Evolutionary conservation across 2,888 invertebrate species (phyloP).

Genomic region (Melieria picta): DNA sequence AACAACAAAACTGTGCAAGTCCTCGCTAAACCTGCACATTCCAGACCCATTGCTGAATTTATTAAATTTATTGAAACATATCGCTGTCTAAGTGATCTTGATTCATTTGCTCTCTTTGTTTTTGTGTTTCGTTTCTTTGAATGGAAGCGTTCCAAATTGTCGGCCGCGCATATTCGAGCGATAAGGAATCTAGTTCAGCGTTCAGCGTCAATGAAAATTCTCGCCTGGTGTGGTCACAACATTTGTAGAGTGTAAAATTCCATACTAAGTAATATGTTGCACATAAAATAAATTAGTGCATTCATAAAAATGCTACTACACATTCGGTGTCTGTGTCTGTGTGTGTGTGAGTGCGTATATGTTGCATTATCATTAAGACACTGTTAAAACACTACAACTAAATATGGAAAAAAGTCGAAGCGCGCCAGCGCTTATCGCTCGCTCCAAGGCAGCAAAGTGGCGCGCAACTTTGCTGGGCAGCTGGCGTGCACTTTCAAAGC

Average conservation of each 20-base stretch:
- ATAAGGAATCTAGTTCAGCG: slow-evolving; percentile 30
- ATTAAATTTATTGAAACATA: too few species aligned
- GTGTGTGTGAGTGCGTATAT: too few species aligned
- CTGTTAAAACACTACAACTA: neutral
- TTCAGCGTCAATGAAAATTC: slow-evolving; percentile 21
- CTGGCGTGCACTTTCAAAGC: neutral
- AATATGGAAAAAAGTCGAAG: neutral
- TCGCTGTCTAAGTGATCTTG: too few species aligned
- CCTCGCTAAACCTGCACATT: too few species aligned
- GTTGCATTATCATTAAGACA: neutral
- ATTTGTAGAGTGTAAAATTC: slow-evolving; percentile 14
- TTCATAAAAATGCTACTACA: slow-evolving; percentile 1
- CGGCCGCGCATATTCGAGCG: neutral
- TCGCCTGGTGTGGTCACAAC: slow-evolving; percentile 11
- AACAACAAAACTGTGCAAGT: too few species aligned
- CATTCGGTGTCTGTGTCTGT: too few species aligned
- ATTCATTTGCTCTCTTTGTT: too few species aligned
- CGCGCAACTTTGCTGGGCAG: neutral
- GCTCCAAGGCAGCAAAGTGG: neutral
- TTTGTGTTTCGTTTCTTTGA: too few species aligned
- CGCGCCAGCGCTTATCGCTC: neutral
- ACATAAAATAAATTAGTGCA: slow-evolving; percentile 30
- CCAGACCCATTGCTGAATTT: too few species aligned
- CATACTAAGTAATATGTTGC: slow-evolving; percentile 32
- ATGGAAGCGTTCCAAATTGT: too few species aligned